These are phyloP conservation scores for Capromys pilorides DNA, from an alignment of 2,797 vertebrate genomes.

Conservation along the genomic window DNA sequence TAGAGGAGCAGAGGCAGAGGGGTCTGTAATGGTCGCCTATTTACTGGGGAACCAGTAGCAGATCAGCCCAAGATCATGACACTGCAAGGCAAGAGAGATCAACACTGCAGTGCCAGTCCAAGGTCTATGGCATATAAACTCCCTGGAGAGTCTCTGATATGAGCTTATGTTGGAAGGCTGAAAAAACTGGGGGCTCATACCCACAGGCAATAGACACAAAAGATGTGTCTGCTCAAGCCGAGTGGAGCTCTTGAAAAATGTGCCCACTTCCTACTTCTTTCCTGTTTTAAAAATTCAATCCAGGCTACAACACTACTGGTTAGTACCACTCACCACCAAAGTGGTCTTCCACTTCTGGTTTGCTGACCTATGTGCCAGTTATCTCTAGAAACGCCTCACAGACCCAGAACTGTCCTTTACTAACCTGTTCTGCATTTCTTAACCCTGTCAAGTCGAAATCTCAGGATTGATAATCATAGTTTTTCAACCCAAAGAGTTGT, in stretches of 20 bases:
- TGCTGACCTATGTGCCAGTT: not conserved
- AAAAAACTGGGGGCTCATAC: not conserved
- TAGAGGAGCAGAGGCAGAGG: not conserved
- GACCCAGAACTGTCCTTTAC: not conserved
- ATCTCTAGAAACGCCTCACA: not conserved
- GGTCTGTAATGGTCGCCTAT: not conserved
- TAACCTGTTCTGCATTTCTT: not conserved
- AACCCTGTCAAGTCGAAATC: not conserved
- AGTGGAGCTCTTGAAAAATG: not conserved
- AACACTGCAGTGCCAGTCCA: not conserved
- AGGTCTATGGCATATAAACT: not conserved
- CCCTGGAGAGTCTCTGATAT: not conserved
- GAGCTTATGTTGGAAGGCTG: not conserved
- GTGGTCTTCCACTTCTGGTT: not conserved
- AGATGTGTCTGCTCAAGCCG: not conserved
- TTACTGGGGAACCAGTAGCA: not conserved
- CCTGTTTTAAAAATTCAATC: not conserved
- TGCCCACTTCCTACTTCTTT: not conserved
- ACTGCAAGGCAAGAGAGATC: not conserved
- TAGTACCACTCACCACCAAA: not conserved
- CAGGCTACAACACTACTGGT: not conserved
- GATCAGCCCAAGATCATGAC: not conserved
- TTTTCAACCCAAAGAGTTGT: not conserved
- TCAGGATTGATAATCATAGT: not conserved
- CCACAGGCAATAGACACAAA: not conserved